Evolutionary conservation across 92 coral and sea anemone species (phyloP).

Genomic region (Paramuricea clavata): DNA sequence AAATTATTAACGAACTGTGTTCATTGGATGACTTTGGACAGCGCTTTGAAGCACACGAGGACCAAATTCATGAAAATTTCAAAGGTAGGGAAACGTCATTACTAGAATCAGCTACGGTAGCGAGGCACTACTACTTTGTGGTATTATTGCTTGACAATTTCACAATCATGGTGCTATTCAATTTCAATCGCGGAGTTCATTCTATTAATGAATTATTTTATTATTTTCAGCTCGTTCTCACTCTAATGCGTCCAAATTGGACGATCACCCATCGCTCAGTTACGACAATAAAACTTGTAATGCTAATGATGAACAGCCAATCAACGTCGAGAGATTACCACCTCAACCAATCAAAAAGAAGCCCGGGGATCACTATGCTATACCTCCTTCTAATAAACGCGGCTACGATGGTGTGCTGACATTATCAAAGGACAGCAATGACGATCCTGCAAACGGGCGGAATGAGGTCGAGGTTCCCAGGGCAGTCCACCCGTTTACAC

Average conservation of each 20-base stretch:
- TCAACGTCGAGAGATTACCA: constrained; percentile 26
- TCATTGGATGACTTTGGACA: constrained; percentile 42
- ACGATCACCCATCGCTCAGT: neutral
- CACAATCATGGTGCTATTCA: too few relatives aligned
- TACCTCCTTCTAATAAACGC: neutral
- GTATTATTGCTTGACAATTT: too few relatives aligned
- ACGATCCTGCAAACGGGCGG: neutral
- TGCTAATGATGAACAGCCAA: constrained; percentile 11
- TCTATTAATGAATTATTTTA: too few relatives aligned
- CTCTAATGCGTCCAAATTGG: neutral
- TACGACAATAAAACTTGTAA: constrained; percentile 8
- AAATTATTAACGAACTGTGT: constrained; percentile 37
- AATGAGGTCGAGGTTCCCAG: neutral
- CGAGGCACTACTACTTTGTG: too few relatives aligned
- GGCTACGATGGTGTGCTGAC: constrained; percentile 22
- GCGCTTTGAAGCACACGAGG: constrained; percentile 21
- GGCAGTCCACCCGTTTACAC: constrained; percentile 10
- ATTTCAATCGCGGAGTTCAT: too few relatives aligned
- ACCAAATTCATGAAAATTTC: constrained; percentile 11
- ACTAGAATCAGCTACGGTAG: too few relatives aligned
- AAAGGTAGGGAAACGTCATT: constrained; percentile 32
- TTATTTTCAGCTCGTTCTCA: constrained; percentile 11
- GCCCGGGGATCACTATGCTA: neutral
- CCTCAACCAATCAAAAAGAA: neutral
- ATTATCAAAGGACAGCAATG: neutral